phyloP scores from a whole-genome alignment of 2,113 vertebrate genomes.

The Gobiocypris rarus region DNA sequence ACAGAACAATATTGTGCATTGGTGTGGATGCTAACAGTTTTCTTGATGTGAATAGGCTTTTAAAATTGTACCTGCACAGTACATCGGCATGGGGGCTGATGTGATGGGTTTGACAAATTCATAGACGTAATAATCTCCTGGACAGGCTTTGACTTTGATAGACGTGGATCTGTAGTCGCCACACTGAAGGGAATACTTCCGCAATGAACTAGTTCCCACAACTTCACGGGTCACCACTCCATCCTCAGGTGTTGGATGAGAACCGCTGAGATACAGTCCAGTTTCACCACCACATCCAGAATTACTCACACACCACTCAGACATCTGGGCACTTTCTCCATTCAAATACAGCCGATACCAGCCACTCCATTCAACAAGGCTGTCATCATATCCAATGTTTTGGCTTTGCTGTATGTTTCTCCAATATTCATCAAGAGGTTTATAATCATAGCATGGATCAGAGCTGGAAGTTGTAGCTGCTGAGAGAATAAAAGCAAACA shows the following conservation, averaged over 20 bases:
- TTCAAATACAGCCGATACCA: too few species aligned
- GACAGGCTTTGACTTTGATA: not conserved
- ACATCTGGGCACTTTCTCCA: too few species aligned
- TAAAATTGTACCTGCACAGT: not conserved
- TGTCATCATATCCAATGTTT: not conserved
- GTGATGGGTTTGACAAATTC: not conserved
- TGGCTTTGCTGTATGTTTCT: not conserved
- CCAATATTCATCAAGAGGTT: slow-evolving; percentile 13
- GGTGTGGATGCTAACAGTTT: too few species aligned
- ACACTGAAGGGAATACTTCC: not conserved
- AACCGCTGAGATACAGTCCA: too few species aligned
- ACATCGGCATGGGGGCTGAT: not conserved
- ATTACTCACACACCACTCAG: too few species aligned
- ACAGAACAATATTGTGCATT: too few species aligned
- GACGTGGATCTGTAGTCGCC: not conserved
- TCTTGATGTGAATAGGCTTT: too few species aligned
- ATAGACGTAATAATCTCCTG: not conserved
- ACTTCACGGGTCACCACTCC: not conserved
- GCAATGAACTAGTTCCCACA: not conserved
- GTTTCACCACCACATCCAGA: too few species aligned
- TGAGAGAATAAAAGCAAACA: not conserved
- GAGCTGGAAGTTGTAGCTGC: not conserved
- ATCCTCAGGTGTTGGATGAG: too few species aligned
- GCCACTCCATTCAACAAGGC: too few species aligned
- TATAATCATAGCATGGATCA: slow-evolving; percentile 36